Evolutionary conservation across 2,113 vertebrate genomes (phyloP), one percentile per base, ranked within the genome.

Genomic region (Cranoglanis bouderius): DNA sequence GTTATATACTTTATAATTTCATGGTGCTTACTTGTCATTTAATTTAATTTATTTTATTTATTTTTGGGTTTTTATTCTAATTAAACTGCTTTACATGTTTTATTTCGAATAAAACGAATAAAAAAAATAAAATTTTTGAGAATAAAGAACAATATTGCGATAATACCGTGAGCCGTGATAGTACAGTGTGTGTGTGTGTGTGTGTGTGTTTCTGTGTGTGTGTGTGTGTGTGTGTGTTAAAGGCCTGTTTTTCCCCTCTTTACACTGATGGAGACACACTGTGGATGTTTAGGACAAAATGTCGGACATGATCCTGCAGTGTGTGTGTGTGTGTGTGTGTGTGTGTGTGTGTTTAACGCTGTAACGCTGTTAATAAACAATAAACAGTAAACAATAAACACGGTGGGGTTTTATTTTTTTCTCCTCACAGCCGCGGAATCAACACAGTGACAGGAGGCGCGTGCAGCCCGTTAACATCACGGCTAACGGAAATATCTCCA

Each of bases 201-300:
- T 57, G 32, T 32, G 77, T 6, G 74, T 49, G 74, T 12, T 16
- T 78, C 24, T 49, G 26, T 53, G 29, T 65, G 29, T 70, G 65
- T 70, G 67, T 21, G 35, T 38, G 6, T 40, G 35, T 10, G 19
- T 40, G 70, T 3, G 70, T 80, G 26, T 53, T 32, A 19, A 78
- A 51, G 75, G 75, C 75, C 75, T n/a, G 75, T 51, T 78, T 51
- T 78, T 29, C n/a, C 10, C 29, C 43, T 16, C 12, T 78, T 49
- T 78, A 78, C 77, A 80, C 29, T 53, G 49, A 53, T 80, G 29
- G 77, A 80, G 77, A 77, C 24, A 32, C 43, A 32, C 43, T 78
- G 74, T 77, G 77, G 77, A 53, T 80, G 49, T 80, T 80, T 80
- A 51, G 77, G 77, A 80, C 77, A 80, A 80, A 80, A 80, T 80